phyloP scores from a whole-genome alignment of 2,888 invertebrate genomes.

The Hedychridium roseum region DNA sequence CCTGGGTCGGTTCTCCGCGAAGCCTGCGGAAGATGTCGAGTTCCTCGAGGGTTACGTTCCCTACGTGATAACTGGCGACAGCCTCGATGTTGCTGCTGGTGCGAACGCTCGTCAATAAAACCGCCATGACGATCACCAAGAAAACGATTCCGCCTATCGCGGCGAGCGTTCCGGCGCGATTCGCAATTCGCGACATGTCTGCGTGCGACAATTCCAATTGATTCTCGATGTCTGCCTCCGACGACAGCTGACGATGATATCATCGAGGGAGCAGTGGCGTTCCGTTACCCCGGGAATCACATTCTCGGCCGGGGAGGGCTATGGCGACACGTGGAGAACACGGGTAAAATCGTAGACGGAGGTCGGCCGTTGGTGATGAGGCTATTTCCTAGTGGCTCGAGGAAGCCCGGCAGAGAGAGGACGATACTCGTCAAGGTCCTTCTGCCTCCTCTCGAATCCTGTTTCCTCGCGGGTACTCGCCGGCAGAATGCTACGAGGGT shows the following conservation, averaged over 20 bases:
- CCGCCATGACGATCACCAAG: conserved; percentile 41
- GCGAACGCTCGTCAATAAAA: conserved; percentile 41
- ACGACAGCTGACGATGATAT: neutral
- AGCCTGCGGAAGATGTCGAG: too few species aligned
- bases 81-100: neutral
- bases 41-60: neutral
- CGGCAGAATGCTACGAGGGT: conserved; percentile 30
- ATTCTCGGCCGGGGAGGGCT: too few species aligned
- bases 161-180: conserved; percentile 36
- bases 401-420: neutral
- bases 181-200: conserved; percentile 44
- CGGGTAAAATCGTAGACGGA: conserved; percentile 23
- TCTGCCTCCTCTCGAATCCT: conserved; percentile 21
- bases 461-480: conserved; percentile 22
- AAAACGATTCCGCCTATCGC: conserved; percentile 40
- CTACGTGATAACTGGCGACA: neutral
- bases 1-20: too few species aligned
- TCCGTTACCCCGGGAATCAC: too few species aligned
- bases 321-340: too few species aligned
- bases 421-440: conserved; percentile 18
- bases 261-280: neutral
- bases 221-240: conserved; percentile 4
- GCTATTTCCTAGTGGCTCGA: too few species aligned
- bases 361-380: too few species aligned
- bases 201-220: conserved; percentile 8